phyloP scores from a whole-genome alignment of 53 echinoderm and acorn worm species.

The Apostichopus leukothele region DNA sequence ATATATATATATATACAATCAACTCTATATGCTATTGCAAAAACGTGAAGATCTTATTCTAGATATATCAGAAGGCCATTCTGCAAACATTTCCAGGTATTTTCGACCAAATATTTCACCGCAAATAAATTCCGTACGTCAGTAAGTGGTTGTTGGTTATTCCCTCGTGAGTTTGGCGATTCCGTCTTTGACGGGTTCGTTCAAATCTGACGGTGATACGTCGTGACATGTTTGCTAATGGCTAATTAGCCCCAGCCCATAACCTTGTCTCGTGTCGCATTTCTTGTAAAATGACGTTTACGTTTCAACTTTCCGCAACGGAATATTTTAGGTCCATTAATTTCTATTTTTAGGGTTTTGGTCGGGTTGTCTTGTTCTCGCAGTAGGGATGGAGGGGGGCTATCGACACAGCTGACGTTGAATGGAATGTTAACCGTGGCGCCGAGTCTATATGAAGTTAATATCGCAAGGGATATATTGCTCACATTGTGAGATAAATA shows the following conservation, averaged over 20 bases:
- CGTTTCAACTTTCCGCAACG: not conserved
- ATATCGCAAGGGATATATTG: no score
- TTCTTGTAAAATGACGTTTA: constrained; percentile 21
- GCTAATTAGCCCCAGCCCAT: constrained; percentile 37
- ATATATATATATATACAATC: no score
- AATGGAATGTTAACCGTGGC: constrained; percentile 7
- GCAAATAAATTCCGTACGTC: no score
- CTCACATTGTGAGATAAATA: no score
- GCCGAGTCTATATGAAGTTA: no score
- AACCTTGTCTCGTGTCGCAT: constrained; percentile 24
- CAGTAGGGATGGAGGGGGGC: no score
- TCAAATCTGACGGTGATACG: not conserved
- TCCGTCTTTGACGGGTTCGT: not conserved
- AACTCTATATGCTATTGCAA: no score
- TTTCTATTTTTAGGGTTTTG: not conserved
- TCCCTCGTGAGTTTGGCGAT: not conserved
- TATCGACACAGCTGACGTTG: not conserved
- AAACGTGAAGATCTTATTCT: no score
- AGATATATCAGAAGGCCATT: no score
- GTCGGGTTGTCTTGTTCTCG: constrained; percentile 3
- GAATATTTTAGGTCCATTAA: not conserved
- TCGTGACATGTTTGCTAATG: constrained; percentile 18
- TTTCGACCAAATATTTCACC: no score
- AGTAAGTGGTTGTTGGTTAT: not conserved
- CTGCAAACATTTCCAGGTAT: no score